phyloP scores from a whole-genome alignment of 2,113 vertebrate species.

The Pyxicephalus adspersus region DNA sequence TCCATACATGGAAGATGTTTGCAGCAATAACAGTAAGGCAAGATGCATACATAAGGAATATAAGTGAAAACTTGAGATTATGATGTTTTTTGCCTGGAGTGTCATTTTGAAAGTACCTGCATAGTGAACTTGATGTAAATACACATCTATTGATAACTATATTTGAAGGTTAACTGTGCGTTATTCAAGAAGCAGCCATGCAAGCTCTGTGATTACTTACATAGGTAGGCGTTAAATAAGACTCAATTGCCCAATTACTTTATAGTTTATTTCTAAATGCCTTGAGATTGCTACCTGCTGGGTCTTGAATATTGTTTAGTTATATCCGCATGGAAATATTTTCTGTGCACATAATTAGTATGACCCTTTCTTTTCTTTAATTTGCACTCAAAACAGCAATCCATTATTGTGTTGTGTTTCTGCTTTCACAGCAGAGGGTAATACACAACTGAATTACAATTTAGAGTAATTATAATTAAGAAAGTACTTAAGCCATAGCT shows the following conservation, averaged over 20 bases:
- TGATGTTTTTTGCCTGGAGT: no score
- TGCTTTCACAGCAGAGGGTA: slow-evolving; percentile 26
- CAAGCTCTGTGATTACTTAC: slow-evolving; percentile 31
- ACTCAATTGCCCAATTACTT: slow-evolving; percentile 41
- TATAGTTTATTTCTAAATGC: slow-evolving; percentile 24
- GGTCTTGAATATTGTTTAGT: slow-evolving; percentile 27
- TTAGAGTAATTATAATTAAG: slow-evolving; percentile 46
- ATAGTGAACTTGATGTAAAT: no score
- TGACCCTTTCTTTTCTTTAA: slow-evolving; percentile 45
- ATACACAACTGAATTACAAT: slow-evolving; percentile 42
- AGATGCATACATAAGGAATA: no score
- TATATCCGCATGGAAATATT: slow-evolving; percentile 45
- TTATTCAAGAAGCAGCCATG: slow-evolving; percentile 4
- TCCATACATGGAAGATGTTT: no score
- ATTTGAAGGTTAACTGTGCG: background rate
- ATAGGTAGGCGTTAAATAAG: slow-evolving; percentile 25
- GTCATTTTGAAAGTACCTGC: no score
- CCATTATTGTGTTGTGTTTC: slow-evolving; percentile 41
- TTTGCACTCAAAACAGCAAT: slow-evolving; percentile 45
- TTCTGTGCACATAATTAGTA: slow-evolving; percentile 41
- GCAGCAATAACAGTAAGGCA: no score
- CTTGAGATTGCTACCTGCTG: slow-evolving; percentile 10
- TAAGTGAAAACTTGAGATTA: no score
- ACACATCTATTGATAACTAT: background rate
- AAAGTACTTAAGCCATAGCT: slow-evolving; percentile 26